Base-by-base conservation (phyloP, 2,797 vertebrate genomes). In the Garrulus glandarius region DNA sequence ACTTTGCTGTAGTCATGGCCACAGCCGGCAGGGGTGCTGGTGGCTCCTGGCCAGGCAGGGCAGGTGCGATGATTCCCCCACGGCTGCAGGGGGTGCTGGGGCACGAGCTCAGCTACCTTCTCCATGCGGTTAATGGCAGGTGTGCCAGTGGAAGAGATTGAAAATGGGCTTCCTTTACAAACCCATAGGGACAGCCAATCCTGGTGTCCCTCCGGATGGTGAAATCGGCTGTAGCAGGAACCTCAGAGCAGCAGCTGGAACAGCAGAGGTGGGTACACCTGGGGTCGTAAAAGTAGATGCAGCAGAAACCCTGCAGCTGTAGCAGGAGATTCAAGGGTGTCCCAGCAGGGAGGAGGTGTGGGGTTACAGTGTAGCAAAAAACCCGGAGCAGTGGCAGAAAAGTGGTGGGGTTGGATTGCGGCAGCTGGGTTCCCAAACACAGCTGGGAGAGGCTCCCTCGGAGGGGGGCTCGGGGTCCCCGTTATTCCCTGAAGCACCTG, bases 241-340 rank as follows among this genome's bases (percentile, higher is more conserved):
- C 49, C 9, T 69, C 1, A 1, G 21, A 32, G 21, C 36, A 70
- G 67, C 5, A 32, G 9, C 13, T 49, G 26, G 44, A 47, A 27
- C 0, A 2, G 36, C 36, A 32, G 67, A 52, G 21, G 7, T 6
- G 3, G 36, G 20, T 15, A 52, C 9, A 52, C 36, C 4, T 1
- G 0, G 9, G 8, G 9, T 69, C 19, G 36, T 16, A 52, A 53
- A 41, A 1, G 0, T 23, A 69, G 39, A 52, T 24, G 49, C 32
- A 41, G 29, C 29, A 69, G 21, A 69, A 69, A 69, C 49, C 24
- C 47, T 22, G 13, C 29, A 32, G 36, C 49, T 52, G 9, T 41
- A 41, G 9, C 15, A 32, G 16, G 29, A 41, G 36, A 19, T 17
- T 9, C 2, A 2, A 4, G 17, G 15, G 27, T 10, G 11, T 52